Evolutionary conservation across 2,113 vertebrate genomes (phyloP), one percentile per base, ranked within the genome.

Genomic region (Lophius piscatorius): DNA sequence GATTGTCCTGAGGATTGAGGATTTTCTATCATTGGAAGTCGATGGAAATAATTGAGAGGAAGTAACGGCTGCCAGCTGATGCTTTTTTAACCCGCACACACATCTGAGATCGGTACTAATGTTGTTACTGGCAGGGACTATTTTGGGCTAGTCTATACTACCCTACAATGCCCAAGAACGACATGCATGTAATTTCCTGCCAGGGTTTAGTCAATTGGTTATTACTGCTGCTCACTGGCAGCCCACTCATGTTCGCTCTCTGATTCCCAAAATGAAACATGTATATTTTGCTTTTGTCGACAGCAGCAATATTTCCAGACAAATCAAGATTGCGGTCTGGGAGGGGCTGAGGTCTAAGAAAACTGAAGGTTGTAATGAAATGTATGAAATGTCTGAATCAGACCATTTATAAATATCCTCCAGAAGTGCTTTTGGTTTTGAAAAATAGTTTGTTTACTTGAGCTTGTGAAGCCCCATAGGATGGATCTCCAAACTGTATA

Each of bases 181-280:
- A 87, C 84, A 88, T 67, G 81, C 57, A 56, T 86, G 84, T 83
- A 74, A 88, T 90, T 90, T 89, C 80, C 87, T 88, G 85, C 84
- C 84, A 80, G 78, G 68, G 47, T 40, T n/a, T 68, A 70, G 78
- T 83, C 65, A 76, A 65, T 82, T 57, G 44, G 60, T 85, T 86
- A 84, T 85, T 84, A 80, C 83, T 75, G 70, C 70, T 61, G 62
- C 80, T 83, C 69, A 57, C 67, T 84, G 72, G 76, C 86, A 77
- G 67, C 54, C 36, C n/a, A 13, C 38, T 76, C 59, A 55, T 84
- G 84, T 86, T 80, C 85, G 76, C 74, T 76, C 76, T 78, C 79
- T 71, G 57, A 81, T 84, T 87, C 78, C 74, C 67, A 69, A 80
- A 86, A 83, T 80, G 67, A 87, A 84, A 76, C 75, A 39, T 85